Evolutionary conservation across 2,797 vertebrate genomes (phyloP).

Genomic region (Muscicapa comitata): DNA sequence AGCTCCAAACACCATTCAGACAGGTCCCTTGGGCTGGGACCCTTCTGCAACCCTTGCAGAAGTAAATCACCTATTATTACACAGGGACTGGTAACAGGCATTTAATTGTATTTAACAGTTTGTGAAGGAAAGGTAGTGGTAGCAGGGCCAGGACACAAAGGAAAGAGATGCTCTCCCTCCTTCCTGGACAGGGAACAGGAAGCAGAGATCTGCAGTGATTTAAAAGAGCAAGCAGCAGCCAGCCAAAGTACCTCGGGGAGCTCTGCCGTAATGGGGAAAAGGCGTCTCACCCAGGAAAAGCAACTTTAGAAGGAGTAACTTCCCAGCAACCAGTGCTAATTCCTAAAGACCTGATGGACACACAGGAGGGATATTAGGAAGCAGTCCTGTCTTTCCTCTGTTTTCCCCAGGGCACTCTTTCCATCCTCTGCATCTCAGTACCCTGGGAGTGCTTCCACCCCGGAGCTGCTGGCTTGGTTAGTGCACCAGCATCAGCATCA

Average conservation of each 20-base stretch:
- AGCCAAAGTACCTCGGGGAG: accelerated
- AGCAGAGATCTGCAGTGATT: background rate
- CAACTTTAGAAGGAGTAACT: background rate
- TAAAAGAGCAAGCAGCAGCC: accelerated
- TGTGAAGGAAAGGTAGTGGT: background rate
- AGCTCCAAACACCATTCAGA: background rate
- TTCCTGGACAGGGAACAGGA: background rate
- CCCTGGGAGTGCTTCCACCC: background rate
- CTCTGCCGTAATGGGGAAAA: background rate
- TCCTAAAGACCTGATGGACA: background rate
- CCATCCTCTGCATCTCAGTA: background rate
- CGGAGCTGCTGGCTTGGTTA: background rate
- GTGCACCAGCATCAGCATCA: background rate
- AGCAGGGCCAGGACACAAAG: background rate
- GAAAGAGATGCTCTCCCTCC: background rate
- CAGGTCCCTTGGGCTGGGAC: background rate
- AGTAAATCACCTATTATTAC: background rate
- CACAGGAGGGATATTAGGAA: background rate
- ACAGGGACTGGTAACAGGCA: background rate
- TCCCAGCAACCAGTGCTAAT: background rate
- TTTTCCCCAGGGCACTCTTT: background rate
- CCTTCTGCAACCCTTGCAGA: background rate
- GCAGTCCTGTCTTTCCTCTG: accelerated
- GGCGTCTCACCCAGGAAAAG: background rate
- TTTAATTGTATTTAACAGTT: background rate